A percentile compares a stretch with the other conserved stretches of the same genome.
These are phyloP conservation scores for Teleogryllus occipitalis DNA, from an alignment of 1,140 invertebrate genomes.

Conservation along the genomic window DNA sequence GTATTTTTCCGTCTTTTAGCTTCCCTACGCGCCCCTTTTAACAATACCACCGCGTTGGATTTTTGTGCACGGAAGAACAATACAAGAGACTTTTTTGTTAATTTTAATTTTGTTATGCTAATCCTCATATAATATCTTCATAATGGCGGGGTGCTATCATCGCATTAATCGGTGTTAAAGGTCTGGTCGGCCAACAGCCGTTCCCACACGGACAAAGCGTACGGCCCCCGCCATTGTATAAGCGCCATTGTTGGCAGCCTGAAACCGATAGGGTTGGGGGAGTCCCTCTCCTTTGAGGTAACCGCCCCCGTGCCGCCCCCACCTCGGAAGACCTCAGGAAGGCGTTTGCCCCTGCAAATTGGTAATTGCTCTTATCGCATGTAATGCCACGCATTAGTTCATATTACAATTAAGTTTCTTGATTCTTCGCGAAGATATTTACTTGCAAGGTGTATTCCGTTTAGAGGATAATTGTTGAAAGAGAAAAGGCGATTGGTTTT, in stretches of 20 bases:
- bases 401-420: too few species aligned
- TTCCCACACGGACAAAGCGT: not conserved
- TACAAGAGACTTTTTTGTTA: not conserved
- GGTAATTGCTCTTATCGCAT: too few species aligned
- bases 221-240: not conserved
- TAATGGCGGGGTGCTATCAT: not conserved
- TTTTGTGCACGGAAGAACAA: not conserved
- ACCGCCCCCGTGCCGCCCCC: too few species aligned
- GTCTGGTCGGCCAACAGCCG: not conserved
- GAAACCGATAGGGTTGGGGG: not conserved
- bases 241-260: not conserved
- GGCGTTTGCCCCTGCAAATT: too few species aligned
- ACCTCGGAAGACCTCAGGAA: too few species aligned
- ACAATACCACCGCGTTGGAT: not conserved
- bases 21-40: not conserved
- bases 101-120: slow-evolving; percentile 6
- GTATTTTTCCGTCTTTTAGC: not conserved
- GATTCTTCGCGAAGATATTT: too few species aligned
- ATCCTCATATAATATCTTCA: not conserved
- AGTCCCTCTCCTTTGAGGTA: too few species aligned
- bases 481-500: too few species aligned
- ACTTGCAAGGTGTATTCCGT: too few species aligned
- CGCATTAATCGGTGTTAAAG: not conserved
- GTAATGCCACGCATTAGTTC: too few species aligned
- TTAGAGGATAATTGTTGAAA: too few species aligned